Evolutionary conservation across 2,888 invertebrate genomes (phyloP).

Genomic region (Thumatha senex): DNA sequence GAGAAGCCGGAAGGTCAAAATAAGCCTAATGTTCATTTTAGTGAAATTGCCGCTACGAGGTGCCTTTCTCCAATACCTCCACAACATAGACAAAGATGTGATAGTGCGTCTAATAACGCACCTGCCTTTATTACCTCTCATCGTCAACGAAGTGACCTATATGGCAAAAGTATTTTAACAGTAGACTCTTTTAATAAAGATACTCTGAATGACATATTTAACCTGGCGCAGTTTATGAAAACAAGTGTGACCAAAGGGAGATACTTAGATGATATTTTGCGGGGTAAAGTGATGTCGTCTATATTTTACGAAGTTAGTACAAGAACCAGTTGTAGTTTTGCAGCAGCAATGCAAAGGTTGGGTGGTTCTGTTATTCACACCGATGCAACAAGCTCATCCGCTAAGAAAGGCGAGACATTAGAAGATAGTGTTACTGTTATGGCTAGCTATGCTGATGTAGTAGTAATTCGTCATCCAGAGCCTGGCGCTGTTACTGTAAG

Average conservation of each 20-base stretch:
- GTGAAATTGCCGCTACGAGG: slow-evolving; percentile 70
- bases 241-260: slow-evolving; percentile 92
- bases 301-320: slow-evolving; percentile 99
- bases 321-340: slow-evolving; percentile 97
- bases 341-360: slow-evolving; percentile 97
- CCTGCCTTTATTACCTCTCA: slow-evolving; percentile 66
- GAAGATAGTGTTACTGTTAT: slow-evolving; percentile 94
- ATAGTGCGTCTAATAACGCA: slow-evolving; percentile 80
- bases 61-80: slow-evolving; percentile 80
- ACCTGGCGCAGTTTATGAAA: slow-evolving; percentile 94
- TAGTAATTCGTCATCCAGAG: slow-evolving; percentile 97
- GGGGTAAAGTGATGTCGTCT: slow-evolving; percentile 97
- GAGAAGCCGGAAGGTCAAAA: slow-evolving; percentile 60
- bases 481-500: slow-evolving; percentile 95
- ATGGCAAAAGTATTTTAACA: slow-evolving; percentile 91
- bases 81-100: slow-evolving; percentile 79
- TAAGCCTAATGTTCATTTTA: slow-evolving; percentile 85
- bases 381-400: slow-evolving; percentile 95
- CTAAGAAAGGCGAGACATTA: slow-evolving; percentile 97
- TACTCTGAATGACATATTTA: slow-evolving; percentile 95
- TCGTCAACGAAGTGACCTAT: slow-evolving; percentile 72
- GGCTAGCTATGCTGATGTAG: slow-evolving; percentile 96
- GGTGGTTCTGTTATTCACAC: slow-evolving; percentile 97
- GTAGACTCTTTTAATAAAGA: slow-evolving; percentile 95
- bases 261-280: slow-evolving; percentile 92